phyloP scores from a whole-genome alignment of 1,140 invertebrate genomes.

The Tetragnatha versicolor region DNA sequence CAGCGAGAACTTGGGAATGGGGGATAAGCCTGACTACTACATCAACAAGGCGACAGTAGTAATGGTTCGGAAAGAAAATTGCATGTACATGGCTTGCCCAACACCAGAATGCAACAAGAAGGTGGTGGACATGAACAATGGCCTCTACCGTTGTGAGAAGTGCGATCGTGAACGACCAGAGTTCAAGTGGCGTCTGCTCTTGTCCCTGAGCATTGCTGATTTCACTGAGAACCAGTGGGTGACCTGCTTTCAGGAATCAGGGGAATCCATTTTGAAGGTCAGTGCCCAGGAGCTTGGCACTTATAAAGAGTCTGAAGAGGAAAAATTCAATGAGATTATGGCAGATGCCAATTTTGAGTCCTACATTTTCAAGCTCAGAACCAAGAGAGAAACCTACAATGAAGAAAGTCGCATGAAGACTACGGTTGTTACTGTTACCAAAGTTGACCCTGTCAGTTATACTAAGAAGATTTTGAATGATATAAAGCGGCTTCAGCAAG shows the following conservation, averaged over 20 bases:
- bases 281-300: slow-evolving; percentile 80
- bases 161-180: slow-evolving; percentile 84
- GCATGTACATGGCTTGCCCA: slow-evolving; percentile 89
- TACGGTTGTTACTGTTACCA: slow-evolving; percentile 72
- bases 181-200: slow-evolving; percentile 85
- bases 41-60: slow-evolving; percentile 74
- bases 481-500: slow-evolving; percentile 46
- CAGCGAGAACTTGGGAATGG: slow-evolving; percentile 71
- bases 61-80: slow-evolving; percentile 77
- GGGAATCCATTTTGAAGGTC: slow-evolving; percentile 80
- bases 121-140: slow-evolving; percentile 86
- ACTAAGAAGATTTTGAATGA: slow-evolving; percentile 74
- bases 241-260: slow-evolving; percentile 87
- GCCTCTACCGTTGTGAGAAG: slow-evolving; percentile 92
- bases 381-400: slow-evolving; percentile 89
- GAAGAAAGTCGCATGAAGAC: slow-evolving; percentile 85
- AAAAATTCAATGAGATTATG: slow-evolving; percentile 71
- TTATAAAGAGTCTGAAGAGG: slow-evolving; percentile 59
- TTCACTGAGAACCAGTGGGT: slow-evolving; percentile 82
- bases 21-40: slow-evolving; percentile 82
- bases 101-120: slow-evolving; percentile 90
- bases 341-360: slow-evolving; percentile 78
- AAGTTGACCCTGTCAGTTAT: slow-evolving; percentile 79
- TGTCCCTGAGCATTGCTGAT: slow-evolving; percentile 80
- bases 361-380: slow-evolving; percentile 81